These are phyloP conservation scores for Marmota monax DNA, from an alignment of 2,113 vertebrate species.

Conservation along the genomic window DNA sequence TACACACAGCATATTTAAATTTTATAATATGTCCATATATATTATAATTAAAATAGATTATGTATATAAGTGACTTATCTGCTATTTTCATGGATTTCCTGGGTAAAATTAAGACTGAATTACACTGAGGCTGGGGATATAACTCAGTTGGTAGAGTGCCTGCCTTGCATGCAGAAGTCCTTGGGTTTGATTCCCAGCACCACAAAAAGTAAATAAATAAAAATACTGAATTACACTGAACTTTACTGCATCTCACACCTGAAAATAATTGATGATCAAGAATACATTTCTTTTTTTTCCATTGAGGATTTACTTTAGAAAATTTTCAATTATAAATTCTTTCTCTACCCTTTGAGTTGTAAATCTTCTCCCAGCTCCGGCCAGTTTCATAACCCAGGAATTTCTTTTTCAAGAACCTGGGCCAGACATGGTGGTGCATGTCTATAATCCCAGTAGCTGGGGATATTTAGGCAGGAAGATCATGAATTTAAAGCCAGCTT, in stretches of 20 bases:
- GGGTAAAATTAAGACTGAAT: not conserved
- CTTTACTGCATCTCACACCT: not conserved
- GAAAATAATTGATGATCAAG: not conserved
- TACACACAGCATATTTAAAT: not conserved
- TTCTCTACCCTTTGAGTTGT: conserved; percentile 7
- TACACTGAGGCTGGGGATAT: not conserved
- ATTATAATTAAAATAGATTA: conserved; percentile 36
- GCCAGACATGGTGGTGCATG: too few relatives aligned
- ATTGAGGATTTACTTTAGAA: not conserved
- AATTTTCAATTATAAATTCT: conserved; percentile 18
- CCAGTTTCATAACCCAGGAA: not conserved
- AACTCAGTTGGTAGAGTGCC: too few relatives aligned
- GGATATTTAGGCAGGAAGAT: too few relatives aligned
- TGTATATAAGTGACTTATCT: not conserved
- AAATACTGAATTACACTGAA: not conserved
- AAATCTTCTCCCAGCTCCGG: not conserved
- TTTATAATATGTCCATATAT: not conserved
- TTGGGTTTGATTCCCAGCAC: too few relatives aligned
- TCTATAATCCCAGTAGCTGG: too few relatives aligned
- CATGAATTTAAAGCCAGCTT: too few relatives aligned
- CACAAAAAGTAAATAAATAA: too few relatives aligned
- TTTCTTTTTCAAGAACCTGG: not conserved
- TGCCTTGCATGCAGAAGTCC: too few relatives aligned
- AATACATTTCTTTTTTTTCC: not conserved
- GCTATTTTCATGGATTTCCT: not conserved